Percentiles rank a stretch among this genome's conserved stretches.
Evolutionary conservation across 1,140 invertebrate species (phyloP).

Genomic region (Drusus annulatus): DNA sequence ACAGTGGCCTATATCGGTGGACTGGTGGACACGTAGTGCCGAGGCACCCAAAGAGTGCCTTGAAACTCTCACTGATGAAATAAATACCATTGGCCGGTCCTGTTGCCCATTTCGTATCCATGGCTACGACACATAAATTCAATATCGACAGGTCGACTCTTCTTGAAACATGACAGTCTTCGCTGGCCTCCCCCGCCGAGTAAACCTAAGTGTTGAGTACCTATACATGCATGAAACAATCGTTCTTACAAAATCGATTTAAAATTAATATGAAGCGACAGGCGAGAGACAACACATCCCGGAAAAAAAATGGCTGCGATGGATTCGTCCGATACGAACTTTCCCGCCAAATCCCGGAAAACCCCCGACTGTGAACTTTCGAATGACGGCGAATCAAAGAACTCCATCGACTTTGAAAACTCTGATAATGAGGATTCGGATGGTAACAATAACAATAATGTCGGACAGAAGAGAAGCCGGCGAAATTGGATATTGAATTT

Average conservation of each 20-base stretch:
- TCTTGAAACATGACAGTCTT: constrained; percentile 45
- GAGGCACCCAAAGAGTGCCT: too few relatives aligned
- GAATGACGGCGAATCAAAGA: neutral
- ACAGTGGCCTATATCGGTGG: constrained; percentile 22
- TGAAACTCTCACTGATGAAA: neutral
- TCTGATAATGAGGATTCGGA: constrained; percentile 24
- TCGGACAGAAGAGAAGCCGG: neutral
- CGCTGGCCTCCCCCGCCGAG: constrained; percentile 4
- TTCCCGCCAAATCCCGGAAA: constrained; percentile 18
- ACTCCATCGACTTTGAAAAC: neutral
- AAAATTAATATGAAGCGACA: constrained; percentile 39
- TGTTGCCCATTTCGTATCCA: constrained; percentile 44
- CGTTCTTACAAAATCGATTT: neutral
- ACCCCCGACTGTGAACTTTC: constrained; percentile 5
- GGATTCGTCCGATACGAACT: neutral
- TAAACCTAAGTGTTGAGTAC: neutral
- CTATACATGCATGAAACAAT: neutral
- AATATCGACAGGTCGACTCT: constrained; percentile 43
- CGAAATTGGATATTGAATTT: constrained; percentile 2
- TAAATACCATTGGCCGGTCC: constrained; percentile 34
- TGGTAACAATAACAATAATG: neutral
- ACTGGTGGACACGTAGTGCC: neutral
- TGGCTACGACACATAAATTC: constrained; percentile 48
- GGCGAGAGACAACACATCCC: constrained; percentile 30
- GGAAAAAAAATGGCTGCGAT: constrained; percentile 32